Evolutionary conservation across 2,113 vertebrate genomes (phyloP), one percentile per base, ranked within the genome.

Genomic region (Argyrosomus japonicus): DNA sequence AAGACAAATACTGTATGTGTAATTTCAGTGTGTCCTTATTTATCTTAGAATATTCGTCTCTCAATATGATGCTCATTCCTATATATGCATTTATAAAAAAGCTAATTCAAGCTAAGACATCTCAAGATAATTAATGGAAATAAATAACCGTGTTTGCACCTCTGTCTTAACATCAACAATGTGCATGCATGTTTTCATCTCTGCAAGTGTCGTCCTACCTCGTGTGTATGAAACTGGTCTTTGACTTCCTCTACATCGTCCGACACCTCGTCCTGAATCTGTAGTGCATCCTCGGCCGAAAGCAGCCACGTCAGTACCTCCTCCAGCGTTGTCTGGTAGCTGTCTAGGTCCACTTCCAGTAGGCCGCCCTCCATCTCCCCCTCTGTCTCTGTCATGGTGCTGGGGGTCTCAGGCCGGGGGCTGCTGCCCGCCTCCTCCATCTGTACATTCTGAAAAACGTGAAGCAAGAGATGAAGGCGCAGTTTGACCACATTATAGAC

Each of bases 271-370:
- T 97, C 97, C 89, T 99, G 99, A 78, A 97, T 95, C 9, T 96
- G 97, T 80, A 99, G 96, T 0, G 95, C 79, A 81, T 99, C 99
- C 87, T 99, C 98, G 0, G 98, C 98, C 1, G 96, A 97, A 23
- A 99, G 96, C 79, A 99, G 87, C 98, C 98, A 99, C 0, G 98
- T 98, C 69, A 99, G 96, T 36, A 99, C 99, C 88, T 99, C 98
- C 82, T 99, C 99, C 90, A 99, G 93, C 0, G 97, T 97, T 51
- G 96, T 89, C 83, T 99, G 98, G 88, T 99, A 99, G 84, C 95
- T 95, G 81, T 99, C 98, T 88, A 99, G 94, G 82, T 98, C 98
- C 93, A 97, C 96, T 86, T 95, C 87, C 78, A 86, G 56, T 47
- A 90, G 93, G 83, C 96, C 94, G 78, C 92, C 95, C 73, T 98